Evolutionary conservation across 2,888 invertebrate genomes (phyloP).

Genomic region (Netelia melanura): DNA sequence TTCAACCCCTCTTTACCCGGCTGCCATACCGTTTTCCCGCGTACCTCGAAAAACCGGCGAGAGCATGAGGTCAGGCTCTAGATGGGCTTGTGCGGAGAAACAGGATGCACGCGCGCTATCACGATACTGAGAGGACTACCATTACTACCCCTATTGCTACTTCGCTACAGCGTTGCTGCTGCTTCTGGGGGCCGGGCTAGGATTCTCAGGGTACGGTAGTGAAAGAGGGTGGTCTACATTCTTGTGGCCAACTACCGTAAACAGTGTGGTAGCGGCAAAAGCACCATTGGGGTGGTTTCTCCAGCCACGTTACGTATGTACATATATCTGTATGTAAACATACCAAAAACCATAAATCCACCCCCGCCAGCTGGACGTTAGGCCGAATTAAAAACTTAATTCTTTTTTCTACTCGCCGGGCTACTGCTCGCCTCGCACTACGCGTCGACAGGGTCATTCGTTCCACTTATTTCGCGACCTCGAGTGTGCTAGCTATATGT

Average conservation of each 20-base stretch:
- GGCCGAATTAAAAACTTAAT: constrained; percentile 80
- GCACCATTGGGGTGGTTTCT: constrained; percentile 63
- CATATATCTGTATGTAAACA: constrained; percentile 1
- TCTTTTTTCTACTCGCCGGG: constrained; percentile 64
- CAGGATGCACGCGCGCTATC: constrained; percentile 30
- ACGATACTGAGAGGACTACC: constrained; percentile 32
- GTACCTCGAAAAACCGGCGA: constrained; percentile 79
- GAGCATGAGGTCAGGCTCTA: constrained; percentile 46
- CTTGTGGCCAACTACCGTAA: constrained; percentile 82
- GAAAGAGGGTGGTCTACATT: constrained; percentile 77
- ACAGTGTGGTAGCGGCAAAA: constrained; percentile 71
- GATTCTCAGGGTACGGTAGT: constrained; percentile 48
- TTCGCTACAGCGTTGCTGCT: constrained; percentile 33
- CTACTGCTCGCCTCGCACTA: background rate
- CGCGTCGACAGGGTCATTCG: constrained; percentile 51
- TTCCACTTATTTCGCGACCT: constrained; percentile 55
- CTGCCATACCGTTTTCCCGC: constrained; percentile 11
- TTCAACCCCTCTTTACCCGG: background rate
- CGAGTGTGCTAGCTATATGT: constrained; percentile 25
- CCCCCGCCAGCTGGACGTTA: constrained; percentile 75
- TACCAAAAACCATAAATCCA: constrained; percentile 75
- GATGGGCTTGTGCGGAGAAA: constrained; percentile 54
- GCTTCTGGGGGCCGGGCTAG: constrained; percentile 23
- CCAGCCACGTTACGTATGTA: constrained; percentile 37
- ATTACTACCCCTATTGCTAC: constrained; percentile 39